Conservation (phyloP, 92 coral and sea anemone species). For the Epizoanthus ramosus region DNA sequence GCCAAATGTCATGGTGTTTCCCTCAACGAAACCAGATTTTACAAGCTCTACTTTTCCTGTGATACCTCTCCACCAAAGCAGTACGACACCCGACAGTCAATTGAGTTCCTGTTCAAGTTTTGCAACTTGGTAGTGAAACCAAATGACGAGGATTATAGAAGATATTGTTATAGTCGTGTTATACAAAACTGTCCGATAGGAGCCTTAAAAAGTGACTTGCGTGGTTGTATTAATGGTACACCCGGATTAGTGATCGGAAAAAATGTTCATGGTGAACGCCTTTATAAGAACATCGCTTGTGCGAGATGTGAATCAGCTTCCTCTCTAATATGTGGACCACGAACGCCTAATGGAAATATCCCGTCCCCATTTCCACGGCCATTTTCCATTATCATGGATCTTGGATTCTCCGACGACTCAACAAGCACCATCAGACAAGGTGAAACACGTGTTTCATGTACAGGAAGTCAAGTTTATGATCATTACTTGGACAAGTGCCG, state of each 20-base stretch:
- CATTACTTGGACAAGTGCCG: conserved; percentile 17
- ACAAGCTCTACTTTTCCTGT: no score
- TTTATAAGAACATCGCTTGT: no score
- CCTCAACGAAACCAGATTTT: neutral
- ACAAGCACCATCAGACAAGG: neutral
- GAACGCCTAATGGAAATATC: no score
- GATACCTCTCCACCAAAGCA: no score
- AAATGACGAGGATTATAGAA: neutral
- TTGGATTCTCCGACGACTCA: conserved; percentile 12
- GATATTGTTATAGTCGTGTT: neutral
- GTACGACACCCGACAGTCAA: neutral
- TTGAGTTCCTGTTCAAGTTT: neutral
- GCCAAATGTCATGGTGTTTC: conserved; percentile 43
- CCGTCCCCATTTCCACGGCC: neutral
- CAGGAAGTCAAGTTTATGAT: neutral
- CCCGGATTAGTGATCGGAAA: no score
- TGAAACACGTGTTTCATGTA: neutral
- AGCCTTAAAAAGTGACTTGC: no score
- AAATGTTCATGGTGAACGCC: no score
- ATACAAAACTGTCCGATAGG: neutral
- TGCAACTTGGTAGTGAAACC: neutral
- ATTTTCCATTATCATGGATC: conserved; percentile 13
- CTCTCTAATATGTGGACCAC: no score
- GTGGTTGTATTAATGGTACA: no score
- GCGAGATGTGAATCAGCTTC: no score